Evolutionary conservation across 2,888 invertebrate species (phyloP), one percentile per base, ranked within the genome.

Genomic region (Patella depressa): DNA sequence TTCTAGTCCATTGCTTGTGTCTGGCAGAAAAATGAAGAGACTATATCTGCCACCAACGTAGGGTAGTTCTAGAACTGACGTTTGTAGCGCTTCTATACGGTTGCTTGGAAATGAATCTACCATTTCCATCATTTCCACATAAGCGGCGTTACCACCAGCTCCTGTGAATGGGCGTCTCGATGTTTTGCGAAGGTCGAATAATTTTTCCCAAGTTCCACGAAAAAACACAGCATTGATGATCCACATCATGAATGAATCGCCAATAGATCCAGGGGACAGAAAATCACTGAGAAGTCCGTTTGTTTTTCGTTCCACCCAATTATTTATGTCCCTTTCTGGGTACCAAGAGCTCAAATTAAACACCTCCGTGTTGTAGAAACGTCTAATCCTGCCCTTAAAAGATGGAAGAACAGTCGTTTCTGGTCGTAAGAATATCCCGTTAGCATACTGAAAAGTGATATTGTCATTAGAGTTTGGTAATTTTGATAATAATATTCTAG

Each of bases 211-310:
- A 3, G 69, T 57, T 15, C 76, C 76, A 15, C 72, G 57, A 69
- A 76, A 73, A 24, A 65, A 76, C 24, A 76, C 76, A 2, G 76
- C 73, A 54, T 76, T 76, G 19, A 76, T 54, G 17, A 76, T 65
- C 72, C 55, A 69, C 65, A 76, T 65, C 65, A 71, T 65, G 65
- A 65, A 65, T 11, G 65, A 65, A 24, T 65, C 65, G 12, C 65
- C 65, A 24, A 65, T 19, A 19, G 65, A 65, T 24, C 65, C 65
- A 65, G 65, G 65, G 14, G 65, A 65, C 65, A 65, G 11, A n/a
- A 65, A 65, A 24, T 65, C 65, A 24, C 65, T 65, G 19, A 65
- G 65, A 9, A 65, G 65, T 15, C 65, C 65, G 24, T 65, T 24
- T 12, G 65, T 65, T 15, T 24, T 65, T 24, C 65, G 65, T 14